phyloP scores from a whole-genome alignment of 1,140 invertebrate species.

The Ganaspis sp. region DNA sequence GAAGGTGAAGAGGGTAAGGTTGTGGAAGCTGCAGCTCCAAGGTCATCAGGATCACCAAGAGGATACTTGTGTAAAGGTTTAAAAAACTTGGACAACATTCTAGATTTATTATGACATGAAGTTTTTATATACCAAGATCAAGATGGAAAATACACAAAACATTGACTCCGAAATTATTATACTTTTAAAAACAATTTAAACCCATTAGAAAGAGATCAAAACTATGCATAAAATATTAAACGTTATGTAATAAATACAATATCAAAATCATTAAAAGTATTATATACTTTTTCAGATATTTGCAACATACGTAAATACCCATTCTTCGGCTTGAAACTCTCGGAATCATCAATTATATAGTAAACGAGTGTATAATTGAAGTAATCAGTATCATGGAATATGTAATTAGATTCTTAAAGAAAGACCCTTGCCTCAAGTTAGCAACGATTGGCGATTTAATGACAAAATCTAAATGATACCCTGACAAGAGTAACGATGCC shows the following conservation, averaged over 20 bases:
- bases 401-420: background rate
- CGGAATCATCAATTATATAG: background rate
- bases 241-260: too few species aligned
- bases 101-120: slow-evolving; percentile 53
- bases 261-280: too few species aligned
- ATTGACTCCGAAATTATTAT: background rate
- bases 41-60: slow-evolving; percentile 66
- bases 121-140: slow-evolving; percentile 40
- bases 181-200: too few species aligned
- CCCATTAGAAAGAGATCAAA: too few species aligned
- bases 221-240: too few species aligned
- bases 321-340: background rate
- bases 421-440: background rate
- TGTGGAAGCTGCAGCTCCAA: slow-evolving; percentile 60
- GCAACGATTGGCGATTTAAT: background rate
- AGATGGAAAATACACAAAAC: background rate
- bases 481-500: background rate
- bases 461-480: background rate
- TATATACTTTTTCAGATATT: too few species aligned
- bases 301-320: too few species aligned
- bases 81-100: slow-evolving; percentile 56
- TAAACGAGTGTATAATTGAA: background rate
- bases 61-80: slow-evolving; percentile 50
- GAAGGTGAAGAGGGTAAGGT: slow-evolving; percentile 60
- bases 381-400: background rate